Evolutionary conservation across 2,888 invertebrate species (phyloP), one percentile per base, ranked within the genome.

Genomic region (Drosophila nr. perissopoda): DNA sequence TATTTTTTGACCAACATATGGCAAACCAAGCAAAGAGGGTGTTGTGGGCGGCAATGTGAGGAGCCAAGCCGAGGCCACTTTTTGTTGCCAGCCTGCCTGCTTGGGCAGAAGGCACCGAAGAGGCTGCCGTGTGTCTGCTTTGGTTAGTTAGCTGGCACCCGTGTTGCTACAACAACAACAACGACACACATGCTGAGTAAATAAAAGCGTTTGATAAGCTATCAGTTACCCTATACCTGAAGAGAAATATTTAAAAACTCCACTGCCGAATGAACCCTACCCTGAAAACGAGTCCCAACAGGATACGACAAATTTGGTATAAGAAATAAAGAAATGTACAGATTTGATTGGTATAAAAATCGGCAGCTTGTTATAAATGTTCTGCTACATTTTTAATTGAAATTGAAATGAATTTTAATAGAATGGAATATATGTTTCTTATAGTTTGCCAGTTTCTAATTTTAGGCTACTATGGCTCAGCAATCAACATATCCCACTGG

Each of bases 1-100:
- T 87, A 87, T 84, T 83, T 85, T 85, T 84, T 88, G 89, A 85
- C 89, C 89, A 87, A 89, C 87, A 88, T 83, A 89, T 88, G 89
- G 81, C 85, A 64, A 40, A 56, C 49, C 40, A 54, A 65, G 60
- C 54, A 54, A 38, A 38, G 36, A 10, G 27, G 7, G 2, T 2
- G 25, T 3, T 3, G 6, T 36, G 13, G 0, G n/a, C 2, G 54
- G 25, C 13, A 4, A 11, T 0, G 4, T 11, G 10, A 27, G 49
- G 18, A 10, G 49, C 10, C 46, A 25, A 48, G 27, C 10, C 27
- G 18, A 18, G 27, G 49, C 49, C 49, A 49, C 49, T 49, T 49
- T 42, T 49, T 49, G 49, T 49, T 49, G 49, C 27, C 27, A 27
- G 27, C 16, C 8, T 27, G 74, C 65, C 67, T 58, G 60, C 51